Conservation (phyloP, 2,888 invertebrate genomes). For the Agrilus biguttatus region DNA sequence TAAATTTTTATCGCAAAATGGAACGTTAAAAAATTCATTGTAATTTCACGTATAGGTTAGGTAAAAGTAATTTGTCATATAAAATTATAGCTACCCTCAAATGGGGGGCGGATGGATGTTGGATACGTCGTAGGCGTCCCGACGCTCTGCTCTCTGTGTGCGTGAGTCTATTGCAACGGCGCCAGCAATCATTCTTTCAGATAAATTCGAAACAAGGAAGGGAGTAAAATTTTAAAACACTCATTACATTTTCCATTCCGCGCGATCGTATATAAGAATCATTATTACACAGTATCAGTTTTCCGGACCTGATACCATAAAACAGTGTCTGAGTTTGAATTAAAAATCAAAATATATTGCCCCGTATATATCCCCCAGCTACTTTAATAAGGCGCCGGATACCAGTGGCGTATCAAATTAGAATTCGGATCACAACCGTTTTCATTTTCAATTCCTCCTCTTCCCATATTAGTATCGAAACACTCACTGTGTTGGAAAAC, state of each 20-base stretch:
- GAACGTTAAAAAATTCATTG: no score
- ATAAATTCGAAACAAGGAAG: conserved; percentile 6
- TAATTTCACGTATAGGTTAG: no score
- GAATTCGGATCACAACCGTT: neutral
- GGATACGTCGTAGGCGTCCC: no score
- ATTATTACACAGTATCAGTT: conserved; percentile 27
- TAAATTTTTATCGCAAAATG: no score
- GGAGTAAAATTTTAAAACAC: conserved; percentile 17
- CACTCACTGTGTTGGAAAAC: neutral
- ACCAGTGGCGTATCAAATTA: conserved; percentile 13
- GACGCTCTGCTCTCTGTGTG: no score
- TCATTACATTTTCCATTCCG: conserved; percentile 25
- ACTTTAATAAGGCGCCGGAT: conserved; percentile 20
- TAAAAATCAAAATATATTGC: conserved; percentile 34
- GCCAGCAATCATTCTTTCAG: no score
- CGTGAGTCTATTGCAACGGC: no score
- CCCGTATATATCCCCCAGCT: conserved; percentile 26
- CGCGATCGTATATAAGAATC: conserved; percentile 23
- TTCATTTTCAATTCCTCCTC: neutral
- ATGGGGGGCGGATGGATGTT: no score
- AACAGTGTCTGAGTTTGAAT: conserved; percentile 29
- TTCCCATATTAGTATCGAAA: neutral
- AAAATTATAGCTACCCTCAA: no score
- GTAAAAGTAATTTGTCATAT: no score
- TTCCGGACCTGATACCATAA: conserved; percentile 21